Percentiles rank a stretch among this genome's conserved stretches.
Evolutionary conservation across 92 coral and sea anemone genomes (phyloP).

Genomic region (Heteractis magnifica): DNA sequence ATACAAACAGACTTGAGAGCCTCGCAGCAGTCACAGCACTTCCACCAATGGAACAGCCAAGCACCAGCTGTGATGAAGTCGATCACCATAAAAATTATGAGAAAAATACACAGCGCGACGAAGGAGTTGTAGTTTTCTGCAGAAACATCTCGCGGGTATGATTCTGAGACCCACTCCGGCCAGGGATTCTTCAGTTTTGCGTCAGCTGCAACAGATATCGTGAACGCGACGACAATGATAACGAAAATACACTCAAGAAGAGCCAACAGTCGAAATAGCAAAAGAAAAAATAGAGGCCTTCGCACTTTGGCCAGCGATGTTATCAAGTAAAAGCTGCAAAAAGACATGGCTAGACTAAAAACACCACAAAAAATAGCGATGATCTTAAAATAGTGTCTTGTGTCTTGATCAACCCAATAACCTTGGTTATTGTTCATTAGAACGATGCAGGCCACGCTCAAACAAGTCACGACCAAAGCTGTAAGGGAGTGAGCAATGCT

Average conservation of each 20-base stretch:
- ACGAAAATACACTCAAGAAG: neutral
- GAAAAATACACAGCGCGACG: neutral
- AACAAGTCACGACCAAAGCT: neutral
- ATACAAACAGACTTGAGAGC: slow-evolving; percentile 9
- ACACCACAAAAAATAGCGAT: neutral
- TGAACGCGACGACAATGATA: neutral
- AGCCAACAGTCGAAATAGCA: slow-evolving; percentile 8
- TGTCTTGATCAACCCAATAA: neutral
- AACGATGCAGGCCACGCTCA: neutral
- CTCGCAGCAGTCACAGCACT: neutral
- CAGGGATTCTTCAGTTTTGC: neutral
- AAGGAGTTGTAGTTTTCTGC: neutral
- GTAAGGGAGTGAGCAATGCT: neutral
- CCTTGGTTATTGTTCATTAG: neutral
- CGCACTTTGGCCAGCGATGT: neutral
- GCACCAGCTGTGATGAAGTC: neutral
- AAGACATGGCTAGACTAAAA: neutral
- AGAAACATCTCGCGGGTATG: neutral
- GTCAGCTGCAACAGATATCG: neutral
- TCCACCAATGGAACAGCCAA: slow-evolving; percentile 24
- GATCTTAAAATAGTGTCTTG: neutral
- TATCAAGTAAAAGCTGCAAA: neutral
- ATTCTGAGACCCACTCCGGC: neutral
- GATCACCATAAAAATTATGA: neutral
- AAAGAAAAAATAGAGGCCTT: slow-evolving; percentile 10